Conservation (phyloP, 2,113 vertebrate genomes). For the Neogale vison region DNA sequence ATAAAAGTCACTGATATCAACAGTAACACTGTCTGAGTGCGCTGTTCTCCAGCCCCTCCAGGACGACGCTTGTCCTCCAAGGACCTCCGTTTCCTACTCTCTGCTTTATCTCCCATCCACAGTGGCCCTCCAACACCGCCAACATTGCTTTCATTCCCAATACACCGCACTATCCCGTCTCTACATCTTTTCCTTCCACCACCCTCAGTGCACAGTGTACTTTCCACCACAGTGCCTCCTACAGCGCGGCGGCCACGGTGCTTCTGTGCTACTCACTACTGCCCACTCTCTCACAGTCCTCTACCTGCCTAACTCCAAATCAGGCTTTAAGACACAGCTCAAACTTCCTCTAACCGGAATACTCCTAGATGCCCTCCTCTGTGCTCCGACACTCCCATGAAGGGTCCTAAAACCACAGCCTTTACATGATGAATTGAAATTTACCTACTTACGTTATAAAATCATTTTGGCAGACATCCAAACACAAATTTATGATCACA, state of each 20-base stretch:
- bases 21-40: too few relatives aligned
- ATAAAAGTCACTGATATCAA: not conserved
- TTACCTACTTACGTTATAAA: not conserved
- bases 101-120: not conserved
- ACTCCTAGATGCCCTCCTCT: not conserved
- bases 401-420: not conserved
- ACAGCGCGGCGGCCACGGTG: not conserved
- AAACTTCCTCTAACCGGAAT: not conserved
- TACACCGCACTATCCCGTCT: not conserved
- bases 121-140: not conserved
- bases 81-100: not conserved
- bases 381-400: not conserved
- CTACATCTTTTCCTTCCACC: not conserved
- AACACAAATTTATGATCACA: not conserved
- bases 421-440: not conserved
- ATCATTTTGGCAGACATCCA: conserved; percentile 28
- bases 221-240: not conserved
- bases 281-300: not conserved
- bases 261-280: not conserved
- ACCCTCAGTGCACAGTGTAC: not conserved
- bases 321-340: not conserved
- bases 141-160: not conserved
- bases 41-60: not conserved
- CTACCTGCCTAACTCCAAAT: not conserved
- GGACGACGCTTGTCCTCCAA: not conserved